phyloP scores from a whole-genome alignment of 2,113 vertebrate genomes.

The Oryzias melastigma region DNA sequence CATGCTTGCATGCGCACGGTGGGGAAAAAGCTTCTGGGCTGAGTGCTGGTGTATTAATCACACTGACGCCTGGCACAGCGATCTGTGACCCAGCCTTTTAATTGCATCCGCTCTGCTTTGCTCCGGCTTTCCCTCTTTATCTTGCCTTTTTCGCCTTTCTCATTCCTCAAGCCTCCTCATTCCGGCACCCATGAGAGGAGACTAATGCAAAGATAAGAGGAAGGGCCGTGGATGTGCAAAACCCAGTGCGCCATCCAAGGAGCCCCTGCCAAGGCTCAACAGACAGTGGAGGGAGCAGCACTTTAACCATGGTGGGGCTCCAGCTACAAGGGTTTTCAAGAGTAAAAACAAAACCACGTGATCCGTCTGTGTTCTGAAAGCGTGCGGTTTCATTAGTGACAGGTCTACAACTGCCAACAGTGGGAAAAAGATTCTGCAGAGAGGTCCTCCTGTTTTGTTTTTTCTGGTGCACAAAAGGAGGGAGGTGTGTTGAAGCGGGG shows the following conservation, averaged over 20 bases:
- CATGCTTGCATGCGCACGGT: constrained; percentile 28
- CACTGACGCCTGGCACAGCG: constrained; percentile 60
- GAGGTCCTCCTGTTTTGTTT: not conserved
- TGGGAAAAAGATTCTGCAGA: too few relatives aligned
- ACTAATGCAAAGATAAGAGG: constrained; percentile 66
- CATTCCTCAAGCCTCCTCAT: constrained; percentile 59
- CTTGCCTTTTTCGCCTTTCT: constrained; percentile 53
- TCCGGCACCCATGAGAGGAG: constrained; percentile 45
- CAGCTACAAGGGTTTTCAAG: not conserved
- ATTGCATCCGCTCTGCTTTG: constrained; percentile 70
- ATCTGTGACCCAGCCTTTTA: constrained; percentile 77
- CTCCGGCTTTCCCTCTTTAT: constrained; percentile 68
- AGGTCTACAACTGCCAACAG: too few relatives aligned
- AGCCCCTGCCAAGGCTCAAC: constrained; percentile 18
- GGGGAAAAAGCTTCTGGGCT: constrained; percentile 62
- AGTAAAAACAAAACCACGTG: too few relatives aligned
- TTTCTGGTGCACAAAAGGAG: not conserved
- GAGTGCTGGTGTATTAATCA: constrained; percentile 71
- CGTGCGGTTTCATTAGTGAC: not conserved
- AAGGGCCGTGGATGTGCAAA: constrained; percentile 29
- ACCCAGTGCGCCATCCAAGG: constrained; percentile 13
- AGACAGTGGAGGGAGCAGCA: constrained; percentile 4
- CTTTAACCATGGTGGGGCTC: constrained; percentile 3
- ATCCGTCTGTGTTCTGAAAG: not conserved
- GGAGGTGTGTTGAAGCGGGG: constrained; percentile 7